A percentile compares a stretch with the other conserved stretches of the same genome.
Evolutionary conservation across 2,888 invertebrate genomes (phyloP).

Genomic region (Drosophila colorata): DNA sequence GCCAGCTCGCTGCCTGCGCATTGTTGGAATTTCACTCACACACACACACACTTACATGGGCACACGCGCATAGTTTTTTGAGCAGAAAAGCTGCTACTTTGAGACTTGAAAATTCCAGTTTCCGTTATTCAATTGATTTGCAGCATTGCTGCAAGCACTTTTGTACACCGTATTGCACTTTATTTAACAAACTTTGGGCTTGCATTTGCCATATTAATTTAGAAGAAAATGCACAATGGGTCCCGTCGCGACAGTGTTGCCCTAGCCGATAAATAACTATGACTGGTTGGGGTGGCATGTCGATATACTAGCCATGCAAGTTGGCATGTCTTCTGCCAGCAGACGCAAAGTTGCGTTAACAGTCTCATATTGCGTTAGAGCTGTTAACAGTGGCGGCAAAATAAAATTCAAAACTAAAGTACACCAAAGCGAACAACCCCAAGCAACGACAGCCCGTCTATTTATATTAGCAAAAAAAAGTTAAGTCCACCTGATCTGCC

Average conservation of each 20-base stretch:
- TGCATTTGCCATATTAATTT: conserved; percentile 55
- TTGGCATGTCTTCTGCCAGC: neutral
- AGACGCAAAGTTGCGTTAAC: conserved; percentile 17
- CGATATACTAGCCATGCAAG: neutral
- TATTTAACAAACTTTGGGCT: conserved; percentile 34
- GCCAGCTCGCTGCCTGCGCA: conserved; percentile 64
- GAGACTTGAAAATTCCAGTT: conserved; percentile 1
- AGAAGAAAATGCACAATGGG: conserved; percentile 62
- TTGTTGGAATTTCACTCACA: conserved; percentile 74
- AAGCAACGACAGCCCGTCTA: conserved; percentile 6
- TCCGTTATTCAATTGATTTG: conserved; percentile 2
- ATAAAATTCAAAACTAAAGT: conserved; percentile 5
- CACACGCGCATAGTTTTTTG: conserved; percentile 53
- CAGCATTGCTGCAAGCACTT: conserved; percentile 28
- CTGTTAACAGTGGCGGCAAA: conserved; percentile 8
- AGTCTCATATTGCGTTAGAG: conserved; percentile 5
- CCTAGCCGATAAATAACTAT: conserved; percentile 33
- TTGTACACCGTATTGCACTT: conserved; percentile 38
- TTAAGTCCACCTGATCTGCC: conserved; percentile 22
- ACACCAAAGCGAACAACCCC: neutral
- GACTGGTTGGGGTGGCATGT: conserved; percentile 14
- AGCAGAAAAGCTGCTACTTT: conserved; percentile 36
- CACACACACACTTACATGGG: conserved; percentile 39
- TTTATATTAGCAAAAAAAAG: conserved; percentile 47
- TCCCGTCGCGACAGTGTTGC: conserved; percentile 47